Percentiles rank a stretch among this genome's conserved stretches.
These are phyloP conservation scores for Sardina pilchardus DNA, from an alignment of 2,113 vertebrate species.

Conservation along the genomic window DNA sequence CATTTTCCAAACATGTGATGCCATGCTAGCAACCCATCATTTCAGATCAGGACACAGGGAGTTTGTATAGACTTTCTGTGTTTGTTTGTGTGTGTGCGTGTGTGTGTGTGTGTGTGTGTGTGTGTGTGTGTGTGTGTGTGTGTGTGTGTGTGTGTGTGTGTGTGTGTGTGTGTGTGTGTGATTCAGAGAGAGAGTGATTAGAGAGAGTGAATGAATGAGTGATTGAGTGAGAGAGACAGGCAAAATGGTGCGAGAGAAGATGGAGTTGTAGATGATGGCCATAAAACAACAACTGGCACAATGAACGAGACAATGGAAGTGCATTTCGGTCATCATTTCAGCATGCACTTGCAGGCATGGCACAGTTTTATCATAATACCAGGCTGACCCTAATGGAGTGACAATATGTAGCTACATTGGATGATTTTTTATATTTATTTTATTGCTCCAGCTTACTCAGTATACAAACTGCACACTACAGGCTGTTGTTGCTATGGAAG, in stretches of 20 bases:
- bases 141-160: neutral
- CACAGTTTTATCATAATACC: neutral
- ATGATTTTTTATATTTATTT: no score
- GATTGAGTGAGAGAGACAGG: neutral
- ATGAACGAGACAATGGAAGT: neutral
- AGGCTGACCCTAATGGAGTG: neutral
- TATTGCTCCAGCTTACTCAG: neutral
- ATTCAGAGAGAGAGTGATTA: neutral
- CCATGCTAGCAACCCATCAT: neutral
- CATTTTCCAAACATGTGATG: neutral
- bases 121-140: neutral
- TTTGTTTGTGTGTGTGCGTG: neutral
- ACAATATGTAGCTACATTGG: neutral
- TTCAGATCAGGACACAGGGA: neutral
- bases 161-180: neutral
- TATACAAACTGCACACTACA: neutral
- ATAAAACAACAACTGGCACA: neutral
- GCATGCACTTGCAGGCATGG: neutral
- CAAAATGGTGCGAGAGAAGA: neutral
- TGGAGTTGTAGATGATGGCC: neutral
- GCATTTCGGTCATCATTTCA: neutral
- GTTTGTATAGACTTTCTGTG: neutral
- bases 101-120: neutral
- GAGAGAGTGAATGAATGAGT: neutral
- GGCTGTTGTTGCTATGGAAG: neutral